A percentile compares a stretch with the other conserved stretches of the same genome.
Conservation (phyloP, 2,113 vertebrate genomes). For the Trogon surrucura region DNA sequence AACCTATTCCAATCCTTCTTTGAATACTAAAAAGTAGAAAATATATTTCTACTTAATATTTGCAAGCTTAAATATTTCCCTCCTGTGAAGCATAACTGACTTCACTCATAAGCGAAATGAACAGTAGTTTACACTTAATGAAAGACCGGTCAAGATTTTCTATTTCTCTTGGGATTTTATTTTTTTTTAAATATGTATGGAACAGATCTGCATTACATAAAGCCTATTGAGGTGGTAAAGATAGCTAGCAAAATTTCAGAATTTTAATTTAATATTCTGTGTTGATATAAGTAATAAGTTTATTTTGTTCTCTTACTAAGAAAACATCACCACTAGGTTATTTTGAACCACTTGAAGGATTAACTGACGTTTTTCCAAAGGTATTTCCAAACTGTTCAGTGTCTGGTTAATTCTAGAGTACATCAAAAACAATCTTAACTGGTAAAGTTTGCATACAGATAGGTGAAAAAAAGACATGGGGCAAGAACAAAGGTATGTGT, state of each 20-base stretch:
- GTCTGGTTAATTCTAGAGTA: background rate
- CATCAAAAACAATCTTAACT: background rate
- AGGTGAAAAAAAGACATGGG: background rate
- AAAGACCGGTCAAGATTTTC: background rate
- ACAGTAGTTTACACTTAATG: background rate
- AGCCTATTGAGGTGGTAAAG: background rate
- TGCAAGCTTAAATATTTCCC: background rate
- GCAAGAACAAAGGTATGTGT: background rate
- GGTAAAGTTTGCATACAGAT: background rate
- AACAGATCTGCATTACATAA: background rate
- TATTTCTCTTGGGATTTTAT: background rate
- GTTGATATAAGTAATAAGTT: fast-evolving
- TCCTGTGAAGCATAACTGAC: background rate
- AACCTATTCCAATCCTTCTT: background rate
- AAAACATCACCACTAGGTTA: background rate
- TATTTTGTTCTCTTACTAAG: background rate
- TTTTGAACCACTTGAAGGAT: background rate
- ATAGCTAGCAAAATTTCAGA: background rate
- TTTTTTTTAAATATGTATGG: background rate
- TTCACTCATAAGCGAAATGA: background rate
- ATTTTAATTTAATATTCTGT: background rate
- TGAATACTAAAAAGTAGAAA: background rate
- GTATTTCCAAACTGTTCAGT: background rate
- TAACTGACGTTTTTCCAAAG: background rate
- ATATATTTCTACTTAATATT: background rate